Evolutionary conservation across 1,140 invertebrate species (phyloP).

Genomic region (Pseudomyrmex gracilis): DNA sequence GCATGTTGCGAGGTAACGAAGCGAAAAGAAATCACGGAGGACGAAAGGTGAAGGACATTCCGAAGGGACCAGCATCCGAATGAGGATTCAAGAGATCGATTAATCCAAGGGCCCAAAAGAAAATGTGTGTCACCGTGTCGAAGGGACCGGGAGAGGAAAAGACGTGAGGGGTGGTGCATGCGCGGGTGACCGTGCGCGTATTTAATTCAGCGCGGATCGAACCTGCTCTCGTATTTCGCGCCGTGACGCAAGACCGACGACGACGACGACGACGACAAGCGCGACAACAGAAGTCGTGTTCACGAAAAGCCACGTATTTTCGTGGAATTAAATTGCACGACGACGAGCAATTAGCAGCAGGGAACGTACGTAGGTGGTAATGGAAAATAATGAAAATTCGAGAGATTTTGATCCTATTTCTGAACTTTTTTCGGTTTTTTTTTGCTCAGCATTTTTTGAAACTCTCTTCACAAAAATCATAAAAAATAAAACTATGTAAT

Average conservation of each 20-base stretch:
- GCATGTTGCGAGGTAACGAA: too few species aligned
- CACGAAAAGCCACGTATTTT: conserved; percentile 43
- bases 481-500: too few species aligned
- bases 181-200: background rate
- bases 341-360: conserved; percentile 6
- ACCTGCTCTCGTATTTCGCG: conserved; percentile 36
- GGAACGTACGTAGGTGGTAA: background rate
- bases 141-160: background rate
- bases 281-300: background rate
- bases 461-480: too few species aligned
- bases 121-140: conserved; percentile 54
- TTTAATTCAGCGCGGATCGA: conserved; percentile 50
- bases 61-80: background rate
- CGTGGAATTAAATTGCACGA: conserved; percentile 14
- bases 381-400: background rate
- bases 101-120: conserved; percentile 22
- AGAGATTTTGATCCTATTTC: background rate
- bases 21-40: background rate
- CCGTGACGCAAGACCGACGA: conserved; percentile 9
- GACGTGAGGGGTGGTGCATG: conserved; percentile 12
- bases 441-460: too few species aligned
- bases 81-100: conserved; percentile 23
- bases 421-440: too few species aligned
- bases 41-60: background rate
- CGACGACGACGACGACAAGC: background rate